Percentiles rank a stretch among this genome's conserved stretches.
These are phyloP conservation scores for Agrochola lota DNA, from an alignment of 2,888 invertebrate genomes.

Conservation along the genomic window DNA sequence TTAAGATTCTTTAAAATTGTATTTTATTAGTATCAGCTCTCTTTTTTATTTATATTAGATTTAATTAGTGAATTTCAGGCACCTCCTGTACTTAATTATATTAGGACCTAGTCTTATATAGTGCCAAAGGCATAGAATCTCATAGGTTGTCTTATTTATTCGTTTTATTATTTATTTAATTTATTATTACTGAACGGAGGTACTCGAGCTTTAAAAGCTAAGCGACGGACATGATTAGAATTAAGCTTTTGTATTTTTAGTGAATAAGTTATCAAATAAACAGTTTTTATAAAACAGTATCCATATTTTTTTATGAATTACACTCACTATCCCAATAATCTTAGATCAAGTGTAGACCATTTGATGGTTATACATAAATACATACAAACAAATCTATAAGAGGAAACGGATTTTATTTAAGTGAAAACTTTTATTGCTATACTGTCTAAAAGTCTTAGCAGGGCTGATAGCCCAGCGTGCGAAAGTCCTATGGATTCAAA, in stretches of 20 bases:
- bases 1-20: constrained; percentile 53
- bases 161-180: constrained; percentile 68
- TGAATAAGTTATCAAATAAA: constrained; percentile 73
- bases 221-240: constrained; percentile 80
- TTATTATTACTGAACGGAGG: constrained; percentile 70
- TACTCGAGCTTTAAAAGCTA: constrained; percentile 83
- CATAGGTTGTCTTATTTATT: constrained; percentile 74
- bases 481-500: too few relatives aligned
- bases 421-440: too few relatives aligned
- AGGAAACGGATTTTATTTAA: too few relatives aligned
- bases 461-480: too few relatives aligned
- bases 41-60: constrained; percentile 63
- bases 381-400: not conserved
- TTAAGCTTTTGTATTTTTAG: constrained; percentile 74
- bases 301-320: not conserved
- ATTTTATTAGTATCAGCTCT: constrained; percentile 74
- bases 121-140: constrained; percentile 89
- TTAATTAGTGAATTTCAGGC: constrained; percentile 57
- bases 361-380: not conserved
- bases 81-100: constrained; percentile 58
- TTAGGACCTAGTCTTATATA: constrained; percentile 79
- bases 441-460: not conserved
- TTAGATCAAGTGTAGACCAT: not conserved
- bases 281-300: constrained; percentile 68
- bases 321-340: not conserved